Evolutionary conservation across 2,113 vertebrate genomes (phyloP).

Genomic region (Anarhynchus alexandrinus): DNA sequence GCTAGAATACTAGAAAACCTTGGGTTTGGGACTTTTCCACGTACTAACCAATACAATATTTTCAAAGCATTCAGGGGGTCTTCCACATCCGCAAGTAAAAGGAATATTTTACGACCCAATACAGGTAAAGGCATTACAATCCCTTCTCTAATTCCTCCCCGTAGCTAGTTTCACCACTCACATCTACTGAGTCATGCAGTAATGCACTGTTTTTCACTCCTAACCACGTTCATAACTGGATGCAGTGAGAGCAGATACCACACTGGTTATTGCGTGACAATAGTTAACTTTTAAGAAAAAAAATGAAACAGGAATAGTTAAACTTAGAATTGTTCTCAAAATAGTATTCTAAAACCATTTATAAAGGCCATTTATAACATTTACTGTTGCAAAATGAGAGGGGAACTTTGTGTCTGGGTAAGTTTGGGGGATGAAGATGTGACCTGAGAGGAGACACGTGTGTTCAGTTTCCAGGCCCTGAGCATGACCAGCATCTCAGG

Average conservation of each 20-base stretch:
- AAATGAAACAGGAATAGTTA: neutral
- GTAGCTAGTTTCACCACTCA: neutral
- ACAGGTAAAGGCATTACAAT: slow-evolving; percentile 76
- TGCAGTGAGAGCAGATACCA: neutral
- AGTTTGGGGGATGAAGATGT: neutral
- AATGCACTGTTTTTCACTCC: neutral
- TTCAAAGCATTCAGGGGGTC: slow-evolving; percentile 83
- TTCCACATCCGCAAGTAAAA: slow-evolving; percentile 71
- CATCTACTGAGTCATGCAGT: neutral
- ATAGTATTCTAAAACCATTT: neutral
- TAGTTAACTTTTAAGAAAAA: neutral
- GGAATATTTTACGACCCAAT: slow-evolving; percentile 64
- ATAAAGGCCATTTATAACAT: neutral
- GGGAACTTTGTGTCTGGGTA: rapidly evolving
- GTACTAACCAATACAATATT: slow-evolving; percentile 65
- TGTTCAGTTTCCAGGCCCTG: neutral
- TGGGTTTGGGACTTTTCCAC: neutral
- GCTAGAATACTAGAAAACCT: slow-evolving; percentile 7
- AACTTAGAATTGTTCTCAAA: neutral
- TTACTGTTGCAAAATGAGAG: neutral
- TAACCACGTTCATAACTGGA: neutral
- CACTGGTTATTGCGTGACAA: rapidly evolving
- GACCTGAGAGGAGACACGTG: neutral
- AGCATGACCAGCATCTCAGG: neutral
- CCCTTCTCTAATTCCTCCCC: neutral